Evolutionary conservation across 2,113 vertebrate species (phyloP).

Genomic region (Pardalotus punctatus): DNA sequence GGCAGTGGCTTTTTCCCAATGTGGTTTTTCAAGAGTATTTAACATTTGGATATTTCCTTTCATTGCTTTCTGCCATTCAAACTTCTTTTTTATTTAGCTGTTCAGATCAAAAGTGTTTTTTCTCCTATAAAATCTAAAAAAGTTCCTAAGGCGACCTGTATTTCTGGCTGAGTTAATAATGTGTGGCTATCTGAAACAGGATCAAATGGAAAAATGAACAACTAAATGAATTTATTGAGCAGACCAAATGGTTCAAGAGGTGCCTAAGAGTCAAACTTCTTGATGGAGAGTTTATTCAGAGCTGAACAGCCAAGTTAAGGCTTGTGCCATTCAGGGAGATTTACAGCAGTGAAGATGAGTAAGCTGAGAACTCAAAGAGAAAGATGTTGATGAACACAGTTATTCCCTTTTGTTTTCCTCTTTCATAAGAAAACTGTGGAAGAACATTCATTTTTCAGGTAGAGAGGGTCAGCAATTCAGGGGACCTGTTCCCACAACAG

Average conservation of each 20-base stretch:
- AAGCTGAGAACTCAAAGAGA: not conserved
- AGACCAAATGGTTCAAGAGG: not conserved
- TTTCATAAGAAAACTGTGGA: not conserved
- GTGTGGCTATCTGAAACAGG: not conserved
- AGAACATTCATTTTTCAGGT: not conserved
- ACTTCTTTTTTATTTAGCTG: not conserved
- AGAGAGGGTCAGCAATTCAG: not conserved
- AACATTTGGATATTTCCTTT: constrained; percentile 26
- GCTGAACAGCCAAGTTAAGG: not conserved
- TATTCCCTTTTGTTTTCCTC: not conserved
- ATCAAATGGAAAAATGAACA: not conserved
- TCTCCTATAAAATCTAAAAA: not conserved
- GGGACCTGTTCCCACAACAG: not conserved
- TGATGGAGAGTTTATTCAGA: not conserved
- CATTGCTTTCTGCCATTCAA: not conserved
- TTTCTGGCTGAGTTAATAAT: not conserved
- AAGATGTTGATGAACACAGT: not conserved
- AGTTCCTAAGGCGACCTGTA: not conserved
- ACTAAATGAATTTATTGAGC: not conserved
- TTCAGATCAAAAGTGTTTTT: not conserved
- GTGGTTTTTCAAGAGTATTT: constrained; percentile 13
- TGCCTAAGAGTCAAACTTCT: not conserved
- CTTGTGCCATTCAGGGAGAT: not conserved
- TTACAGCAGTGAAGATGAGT: not conserved
- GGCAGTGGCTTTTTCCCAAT: not conserved